Percentiles rank a stretch among this genome's conserved stretches.
Conservation (phyloP, 2,113 vertebrate species). For the Athene cunicularia region DNA sequence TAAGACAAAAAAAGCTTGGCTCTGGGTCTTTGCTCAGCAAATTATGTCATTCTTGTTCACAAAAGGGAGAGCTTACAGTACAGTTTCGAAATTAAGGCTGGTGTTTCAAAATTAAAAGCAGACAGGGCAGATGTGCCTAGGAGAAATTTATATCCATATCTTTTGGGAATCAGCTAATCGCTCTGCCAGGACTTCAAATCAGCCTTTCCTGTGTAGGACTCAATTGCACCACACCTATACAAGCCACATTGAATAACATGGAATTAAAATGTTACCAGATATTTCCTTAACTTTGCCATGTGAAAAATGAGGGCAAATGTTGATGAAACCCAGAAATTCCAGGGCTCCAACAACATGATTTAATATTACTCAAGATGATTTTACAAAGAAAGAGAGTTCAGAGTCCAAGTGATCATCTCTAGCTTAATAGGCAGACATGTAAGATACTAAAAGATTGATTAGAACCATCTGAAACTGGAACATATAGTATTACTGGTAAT, state of each 20-base stretch:
- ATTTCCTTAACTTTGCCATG: conserved; percentile 60
- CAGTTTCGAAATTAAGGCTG: conserved; percentile 75
- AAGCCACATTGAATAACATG: conserved; percentile 49
- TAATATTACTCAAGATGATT: conserved; percentile 45
- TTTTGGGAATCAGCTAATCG: conserved; percentile 77
- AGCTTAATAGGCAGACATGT: conserved; percentile 27
- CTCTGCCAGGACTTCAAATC: conserved; percentile 76
- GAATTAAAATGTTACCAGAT: conserved; percentile 74
- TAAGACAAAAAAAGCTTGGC: conserved; percentile 73
- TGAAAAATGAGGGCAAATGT: conserved; percentile 59
- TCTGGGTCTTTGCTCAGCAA: conserved; percentile 66
- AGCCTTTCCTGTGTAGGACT: conserved; percentile 70
- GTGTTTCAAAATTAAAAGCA: conserved; percentile 82
- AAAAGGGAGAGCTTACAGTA: conserved; percentile 71
- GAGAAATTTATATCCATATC: conserved; percentile 71
- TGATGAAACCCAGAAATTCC: conserved; percentile 46
- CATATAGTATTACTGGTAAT: conserved; percentile 58
- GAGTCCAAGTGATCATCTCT: conserved; percentile 15
- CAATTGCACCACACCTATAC: conserved; percentile 72
- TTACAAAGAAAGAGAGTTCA: conserved; percentile 39
- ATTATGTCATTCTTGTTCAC: conserved; percentile 79
- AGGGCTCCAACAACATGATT: conserved; percentile 25
- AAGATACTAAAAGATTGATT: conserved; percentile 12
- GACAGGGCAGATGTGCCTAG: conserved; percentile 78
- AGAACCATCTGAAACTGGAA: conserved; percentile 37